Conservation (phyloP, 2,797 vertebrate species). For the Anolis apletophallus region DNA sequence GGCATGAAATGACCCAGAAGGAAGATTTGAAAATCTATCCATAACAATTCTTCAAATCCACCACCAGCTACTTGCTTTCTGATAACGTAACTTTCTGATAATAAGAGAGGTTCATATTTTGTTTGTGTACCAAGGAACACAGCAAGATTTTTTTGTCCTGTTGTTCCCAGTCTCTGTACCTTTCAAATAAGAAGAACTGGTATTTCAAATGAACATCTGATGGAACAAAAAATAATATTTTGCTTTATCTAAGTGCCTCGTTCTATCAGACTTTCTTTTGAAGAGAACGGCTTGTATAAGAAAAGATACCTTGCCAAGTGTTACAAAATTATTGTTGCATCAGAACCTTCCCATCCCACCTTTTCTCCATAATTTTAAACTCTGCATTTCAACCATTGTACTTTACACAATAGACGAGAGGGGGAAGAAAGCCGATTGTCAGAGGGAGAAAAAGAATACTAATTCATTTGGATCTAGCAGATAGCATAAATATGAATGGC, state of each 20-base stretch:
- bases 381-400: conserved; percentile 39
- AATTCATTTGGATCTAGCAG: conserved; percentile 39
- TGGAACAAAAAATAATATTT: not conserved
- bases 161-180: not conserved
- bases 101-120: not conserved
- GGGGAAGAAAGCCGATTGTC: not conserved
- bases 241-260: not conserved
- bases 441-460: conserved; percentile 41
- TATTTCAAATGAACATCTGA: not conserved
- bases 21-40: not conserved
- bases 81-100: not conserved
- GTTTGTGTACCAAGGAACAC: not conserved
- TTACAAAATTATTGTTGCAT: conserved; percentile 33
- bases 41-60: not conserved
- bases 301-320: conserved; percentile 59
- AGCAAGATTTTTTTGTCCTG: no score
- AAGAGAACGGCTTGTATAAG: conserved; percentile 39
- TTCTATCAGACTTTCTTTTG: not conserved
- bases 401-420: conserved; percentile 16
- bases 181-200: not conserved
- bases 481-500: conserved; percentile 45
- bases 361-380: conserved; percentile 55
- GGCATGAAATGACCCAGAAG: not conserved
- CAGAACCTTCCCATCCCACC: not conserved
- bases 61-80: not conserved